Evolutionary conservation across 2,888 invertebrate genomes (phyloP), one percentile per base, ranked within the genome.

Genomic region (Rhamnusium bicolor): DNA sequence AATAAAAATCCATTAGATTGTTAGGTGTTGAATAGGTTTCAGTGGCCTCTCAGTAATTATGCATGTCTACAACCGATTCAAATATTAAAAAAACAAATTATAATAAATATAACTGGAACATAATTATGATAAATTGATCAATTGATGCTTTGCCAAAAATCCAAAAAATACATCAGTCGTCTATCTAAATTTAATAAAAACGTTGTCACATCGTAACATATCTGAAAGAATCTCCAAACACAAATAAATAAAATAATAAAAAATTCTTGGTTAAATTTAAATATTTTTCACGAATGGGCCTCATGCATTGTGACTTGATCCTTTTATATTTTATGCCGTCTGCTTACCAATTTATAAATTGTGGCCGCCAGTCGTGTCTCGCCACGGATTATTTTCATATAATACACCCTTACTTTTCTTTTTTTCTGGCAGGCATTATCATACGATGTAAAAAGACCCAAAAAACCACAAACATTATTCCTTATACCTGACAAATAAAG

Each of bases 321-420:
- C 75, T 73, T 75, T 77, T 75, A 61, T 72, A 61, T 65, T 76
- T 73, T 70, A 71, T 65, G 72, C 70, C 72, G 79, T 71, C 27
- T 74, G 73, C 78, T 74, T 74, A 66, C 78, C 76, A 75, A 78
- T 79, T 76, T 79, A 76, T 79, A 76, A 78, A 78, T 74, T 75
- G 75, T 74, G 78, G 78, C 77, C 79, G 71, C 49, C 65, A 65
- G 69, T 69, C 71, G 73, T 71, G 73, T 77, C 70, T 27, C 53
- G 40, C 18, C 47, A 21, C 67, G 74, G 75, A 74, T 78, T 78
- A 75, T 78, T 74, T 78, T 76, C 74, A 53, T 63, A 47, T 51
- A 75, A 73, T 68, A 71, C 73, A 75, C 61, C 65, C 73, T 72
- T 75, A 71, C 73, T 75, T 60, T 60, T 61, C 67, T 73, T 72